Evolutionary conservation across 1,140 invertebrate genomes (phyloP), one percentile per base, ranked within the genome.

Genomic region (Penaeus japonicus): DNA sequence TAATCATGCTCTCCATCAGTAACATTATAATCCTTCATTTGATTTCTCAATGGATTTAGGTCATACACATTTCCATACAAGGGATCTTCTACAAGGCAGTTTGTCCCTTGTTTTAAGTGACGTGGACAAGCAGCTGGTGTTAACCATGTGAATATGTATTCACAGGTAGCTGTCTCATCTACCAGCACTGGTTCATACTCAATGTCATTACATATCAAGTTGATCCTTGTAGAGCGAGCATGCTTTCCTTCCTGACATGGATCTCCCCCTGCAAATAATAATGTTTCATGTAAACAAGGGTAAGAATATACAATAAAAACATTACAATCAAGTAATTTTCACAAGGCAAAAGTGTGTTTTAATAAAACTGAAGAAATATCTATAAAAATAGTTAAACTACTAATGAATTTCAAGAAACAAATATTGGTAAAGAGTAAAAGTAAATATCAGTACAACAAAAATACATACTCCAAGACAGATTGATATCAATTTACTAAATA

Each of bases 41-140:
- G 17, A 84, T 90, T 87, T 39, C 90, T 73, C 17, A 90, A 81
- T 83, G 90, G 85, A 55, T 86, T 89, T 5, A 90, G 81, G 39
- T 90, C 90, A 84, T 77, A 90, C 0, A 62, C 17, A 62, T 89
- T 57, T 32, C 88, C 84, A 85, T 89, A 90, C 2, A 89, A 55
- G 53, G 90, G 90, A 73, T 90, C 90, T 35, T 79, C 53, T 30
- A 90, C 84, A 32, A 35, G 24, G 47, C 90, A 90, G 22, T 82
- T n/a, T 55, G 17, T 84, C 24, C 87, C 85, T 22, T 27, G 70
- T 1, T 35, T 86, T 17, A 87, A 24, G 55, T 90, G 86, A 59
- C 83, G 81, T 18, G 90, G 90, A 47, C 90, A 90, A 18, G 90
- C 90, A 75, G 78, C 73, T 27, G 90, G 90, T 24, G 90, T 90